phyloP scores from a whole-genome alignment of 2,797 vertebrate genomes.

The Psittacula echo region DNA sequence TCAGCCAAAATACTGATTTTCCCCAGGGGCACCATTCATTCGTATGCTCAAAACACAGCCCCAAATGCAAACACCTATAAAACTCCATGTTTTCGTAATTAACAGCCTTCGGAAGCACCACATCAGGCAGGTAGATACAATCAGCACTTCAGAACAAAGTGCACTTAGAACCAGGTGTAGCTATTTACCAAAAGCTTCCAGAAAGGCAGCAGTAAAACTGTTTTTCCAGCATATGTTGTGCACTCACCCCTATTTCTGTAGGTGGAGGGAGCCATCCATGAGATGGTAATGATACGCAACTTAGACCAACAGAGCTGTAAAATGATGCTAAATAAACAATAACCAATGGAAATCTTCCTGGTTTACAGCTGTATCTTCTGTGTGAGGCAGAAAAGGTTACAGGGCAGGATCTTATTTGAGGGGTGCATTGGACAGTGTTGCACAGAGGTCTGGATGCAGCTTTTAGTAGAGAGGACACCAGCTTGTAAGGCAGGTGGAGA shows the following conservation, averaged over 20 bases:
- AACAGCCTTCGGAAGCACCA: neutral
- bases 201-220: conserved; percentile 14
- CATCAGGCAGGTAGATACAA: neutral
- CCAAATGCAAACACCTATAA: neutral
- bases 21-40: neutral
- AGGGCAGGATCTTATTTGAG: neutral
- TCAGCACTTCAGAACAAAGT: conserved; percentile 5
- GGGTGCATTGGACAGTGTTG: neutral
- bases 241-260: neutral
- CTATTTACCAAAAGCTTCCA: conserved; percentile 34
- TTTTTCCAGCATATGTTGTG: conserved; percentile 20
- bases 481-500: neutral
- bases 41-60: neutral
- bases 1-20: conserved; percentile 8
- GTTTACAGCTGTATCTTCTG: neutral
- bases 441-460: neutral
- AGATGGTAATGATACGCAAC: neutral
- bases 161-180: neutral
- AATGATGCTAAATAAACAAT: neutral
- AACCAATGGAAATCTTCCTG: neutral
- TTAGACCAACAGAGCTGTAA: neutral
- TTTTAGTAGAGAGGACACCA: neutral
- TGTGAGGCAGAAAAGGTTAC: neutral
- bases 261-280: neutral
- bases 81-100: neutral